Percentiles rank a stretch among this genome's conserved stretches.
phyloP scores from a whole-genome alignment of 2,797 vertebrate genomes.

The Phoebastria nigripes region DNA sequence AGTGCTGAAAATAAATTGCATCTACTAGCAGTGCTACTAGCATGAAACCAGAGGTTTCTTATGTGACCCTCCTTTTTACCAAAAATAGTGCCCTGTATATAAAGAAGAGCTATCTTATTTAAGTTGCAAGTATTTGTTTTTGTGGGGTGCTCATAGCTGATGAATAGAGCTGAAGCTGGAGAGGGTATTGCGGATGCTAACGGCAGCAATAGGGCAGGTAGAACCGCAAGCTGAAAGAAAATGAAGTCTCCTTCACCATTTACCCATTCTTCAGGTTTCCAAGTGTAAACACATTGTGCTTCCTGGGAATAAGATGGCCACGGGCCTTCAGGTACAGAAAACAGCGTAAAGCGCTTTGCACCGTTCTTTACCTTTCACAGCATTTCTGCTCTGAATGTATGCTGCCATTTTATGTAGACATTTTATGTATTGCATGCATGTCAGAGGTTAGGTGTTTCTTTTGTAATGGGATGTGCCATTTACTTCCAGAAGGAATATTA shows the following conservation, averaged over 20 bases:
- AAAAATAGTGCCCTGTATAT: neutral
- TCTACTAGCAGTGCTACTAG: neutral
- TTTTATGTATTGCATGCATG: neutral
- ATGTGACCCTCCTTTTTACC: neutral
- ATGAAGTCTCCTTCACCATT: neutral
- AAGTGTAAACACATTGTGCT: neutral
- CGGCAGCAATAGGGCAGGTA: neutral
- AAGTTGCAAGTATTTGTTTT: neutral
- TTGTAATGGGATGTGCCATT: neutral
- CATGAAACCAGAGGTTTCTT: neutral
- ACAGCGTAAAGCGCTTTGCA: neutral
- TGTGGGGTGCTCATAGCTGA: neutral
- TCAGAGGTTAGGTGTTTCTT: neutral
- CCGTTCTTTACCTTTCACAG: neutral
- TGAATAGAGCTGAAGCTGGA: neutral
- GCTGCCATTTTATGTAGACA: neutral
- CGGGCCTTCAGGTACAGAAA: neutral
- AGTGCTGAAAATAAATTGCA: slow-evolving; percentile 33
- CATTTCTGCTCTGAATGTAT: neutral
- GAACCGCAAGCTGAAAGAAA: neutral
- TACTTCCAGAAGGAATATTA: neutral
- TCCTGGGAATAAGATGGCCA: neutral
- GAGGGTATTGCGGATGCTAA: neutral
- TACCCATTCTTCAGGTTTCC: neutral
- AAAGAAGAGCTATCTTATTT: neutral